phyloP scores from a whole-genome alignment of 1,140 invertebrate species.

The Caerostris darwini region DNA sequence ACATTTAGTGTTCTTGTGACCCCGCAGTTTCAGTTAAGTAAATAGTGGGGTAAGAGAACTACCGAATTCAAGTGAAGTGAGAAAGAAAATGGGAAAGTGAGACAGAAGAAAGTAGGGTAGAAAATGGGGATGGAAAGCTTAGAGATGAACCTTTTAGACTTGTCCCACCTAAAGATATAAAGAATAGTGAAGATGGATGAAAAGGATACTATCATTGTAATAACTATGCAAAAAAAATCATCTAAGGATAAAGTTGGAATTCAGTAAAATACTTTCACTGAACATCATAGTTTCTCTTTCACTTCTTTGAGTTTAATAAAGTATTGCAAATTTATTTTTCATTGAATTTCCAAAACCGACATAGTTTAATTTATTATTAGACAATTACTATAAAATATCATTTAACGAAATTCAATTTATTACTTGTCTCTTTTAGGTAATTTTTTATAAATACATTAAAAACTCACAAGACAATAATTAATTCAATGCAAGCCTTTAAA shows the following conservation, averaged over 20 bases:
- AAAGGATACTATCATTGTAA: constrained; percentile 57
- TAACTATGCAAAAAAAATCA: constrained; percentile 74
- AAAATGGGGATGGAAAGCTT: constrained; percentile 54
- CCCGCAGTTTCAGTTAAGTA: constrained; percentile 74
- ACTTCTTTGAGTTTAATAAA: neutral
- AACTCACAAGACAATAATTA: no score
- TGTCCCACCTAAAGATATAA: constrained; percentile 56
- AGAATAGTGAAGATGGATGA: constrained; percentile 52
- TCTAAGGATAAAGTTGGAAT: constrained; percentile 45
- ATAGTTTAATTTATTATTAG: no score
- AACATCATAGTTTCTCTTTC: neutral
- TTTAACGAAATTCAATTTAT: no score
- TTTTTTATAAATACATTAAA: no score
- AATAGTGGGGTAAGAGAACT: constrained; percentile 68
- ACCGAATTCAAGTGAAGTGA: constrained; percentile 41
- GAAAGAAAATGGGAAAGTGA: neutral
- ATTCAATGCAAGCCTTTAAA: no score
- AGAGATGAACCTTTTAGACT: constrained; percentile 70
- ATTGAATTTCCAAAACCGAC: no score
- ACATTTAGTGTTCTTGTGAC: constrained; percentile 76
- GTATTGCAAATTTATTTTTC: no score
- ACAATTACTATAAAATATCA: no score
- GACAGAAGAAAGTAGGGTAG: constrained; percentile 11
- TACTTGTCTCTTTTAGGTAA: no score
- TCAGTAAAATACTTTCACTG: neutral